Base-by-base conservation (phyloP, 1,140 invertebrate genomes). In the Saccostrea echinata region DNA sequence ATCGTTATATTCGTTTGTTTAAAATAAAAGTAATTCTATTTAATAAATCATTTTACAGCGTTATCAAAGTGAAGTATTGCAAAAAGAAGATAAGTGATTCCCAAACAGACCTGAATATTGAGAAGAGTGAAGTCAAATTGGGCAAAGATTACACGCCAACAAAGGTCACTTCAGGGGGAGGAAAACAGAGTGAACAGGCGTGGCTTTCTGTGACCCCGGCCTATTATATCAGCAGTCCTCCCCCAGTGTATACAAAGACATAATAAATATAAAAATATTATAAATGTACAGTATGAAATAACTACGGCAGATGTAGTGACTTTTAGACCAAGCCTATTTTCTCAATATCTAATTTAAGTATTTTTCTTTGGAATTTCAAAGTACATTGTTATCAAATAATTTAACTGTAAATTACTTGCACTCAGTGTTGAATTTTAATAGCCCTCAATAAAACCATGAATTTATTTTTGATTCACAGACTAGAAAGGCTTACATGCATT, bases 61-160 rank as follows among this genome's bases (percentile, higher is more conserved):
- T 76, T 33, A 76, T 76, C 30, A 27, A 9, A 27, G 68, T 76
- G 68, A 76, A 76, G 27, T 76, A 27, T 27, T 76, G 30, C 68
- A 76, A 76, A 27, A 76, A 76, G 68, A 76, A 76, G 68, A 76
- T 76, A 0, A 76, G 24, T 16, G 68, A 76, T 27, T 76, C 68
- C 6, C 24, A 33, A 27, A 33, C 27, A 30, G 68, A 76, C 13
- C 24, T 76, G 24, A 9, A 30, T 76, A 13, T 12, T 33, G 68
- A 76, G 68, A 76, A 76, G 68, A 76, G 33, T 30, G 27, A 24
- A 16, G 3, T 13, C 24, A 30, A 24, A 16, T 27, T 76, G 27
- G 68, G 68, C 12, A 24, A 27, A 16, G 68, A 76, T 33, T 76
- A 76, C 68, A 33, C 68, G 3, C 24, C 27, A 3, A 18, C 55